phyloP scores from a whole-genome alignment of 1,140 invertebrate genomes.

The Neuroterus valhalla region DNA sequence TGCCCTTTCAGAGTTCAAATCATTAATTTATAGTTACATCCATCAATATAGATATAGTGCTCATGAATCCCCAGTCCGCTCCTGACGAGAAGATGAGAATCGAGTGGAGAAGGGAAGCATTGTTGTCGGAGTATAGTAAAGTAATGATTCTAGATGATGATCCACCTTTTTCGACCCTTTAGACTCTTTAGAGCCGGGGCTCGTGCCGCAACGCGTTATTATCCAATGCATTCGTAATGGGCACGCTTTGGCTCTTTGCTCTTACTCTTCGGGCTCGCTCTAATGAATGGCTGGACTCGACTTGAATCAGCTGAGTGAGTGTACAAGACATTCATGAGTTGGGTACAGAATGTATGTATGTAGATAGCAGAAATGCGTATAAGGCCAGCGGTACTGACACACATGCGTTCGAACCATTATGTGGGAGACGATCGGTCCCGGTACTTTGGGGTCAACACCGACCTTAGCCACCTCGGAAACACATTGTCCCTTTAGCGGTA shows the following conservation, averaged over 20 bases:
- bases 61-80: no score
- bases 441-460: constrained; percentile 45
- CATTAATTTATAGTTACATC: no score
- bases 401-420: constrained; percentile 45
- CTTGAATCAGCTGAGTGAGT: constrained; percentile 13
- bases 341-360: no score
- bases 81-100: no score
- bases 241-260: constrained; percentile 53
- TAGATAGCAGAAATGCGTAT: constrained; percentile 39
- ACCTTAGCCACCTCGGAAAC: constrained; percentile 31
- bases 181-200: constrained; percentile 41
- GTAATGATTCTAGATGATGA: not conserved
- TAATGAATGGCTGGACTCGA: constrained; percentile 50
- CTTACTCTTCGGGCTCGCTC: constrained; percentile 42
- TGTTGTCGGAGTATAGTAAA: no score
- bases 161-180: constrained; percentile 19
- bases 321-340: constrained; percentile 50
- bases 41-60: no score
- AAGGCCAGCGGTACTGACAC: constrained; percentile 24
- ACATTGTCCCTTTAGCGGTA: constrained; percentile 39
- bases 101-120: no score
- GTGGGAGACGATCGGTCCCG: constrained; percentile 39
- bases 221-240: constrained; percentile 55
- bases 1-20: no score
- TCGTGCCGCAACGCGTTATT: constrained; percentile 52